These are phyloP conservation scores for Drosophila recens DNA, from an alignment of 2,888 invertebrate genomes.

Conservation along the genomic window DNA sequence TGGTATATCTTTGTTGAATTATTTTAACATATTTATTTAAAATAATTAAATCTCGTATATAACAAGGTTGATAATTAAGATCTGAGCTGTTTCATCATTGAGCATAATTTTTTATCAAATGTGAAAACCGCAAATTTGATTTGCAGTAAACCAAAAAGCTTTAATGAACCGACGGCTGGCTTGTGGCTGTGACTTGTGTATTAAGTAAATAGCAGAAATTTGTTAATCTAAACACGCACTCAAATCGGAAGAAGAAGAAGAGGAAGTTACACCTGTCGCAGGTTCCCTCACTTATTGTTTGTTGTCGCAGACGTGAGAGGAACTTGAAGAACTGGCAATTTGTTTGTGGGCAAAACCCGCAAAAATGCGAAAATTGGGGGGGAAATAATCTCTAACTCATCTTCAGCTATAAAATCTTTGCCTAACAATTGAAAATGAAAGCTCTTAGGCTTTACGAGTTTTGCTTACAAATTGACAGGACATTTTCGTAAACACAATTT, in stretches of 20 bases:
- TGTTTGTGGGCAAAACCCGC: background rate
- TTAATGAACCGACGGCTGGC: constrained; percentile 36
- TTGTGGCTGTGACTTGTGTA: constrained; percentile 7
- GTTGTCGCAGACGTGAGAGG: constrained; percentile 9
- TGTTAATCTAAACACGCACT: constrained; percentile 72
- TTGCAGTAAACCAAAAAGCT: constrained; percentile 11
- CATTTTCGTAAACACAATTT: constrained; percentile 15
- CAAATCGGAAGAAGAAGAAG: constrained; percentile 27
- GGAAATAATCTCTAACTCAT: constrained; percentile 14
- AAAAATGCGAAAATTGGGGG: background rate
- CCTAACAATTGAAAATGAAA: constrained; percentile 32
- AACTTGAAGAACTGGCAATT: constrained; percentile 7
- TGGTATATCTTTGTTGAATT: background rate
- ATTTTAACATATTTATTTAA: background rate
- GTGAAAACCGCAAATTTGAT: background rate
- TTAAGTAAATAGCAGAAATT: constrained; percentile 46
- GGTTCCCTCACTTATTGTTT: constrained; percentile 45
- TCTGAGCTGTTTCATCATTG: background rate
- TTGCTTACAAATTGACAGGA: constrained; percentile 10
- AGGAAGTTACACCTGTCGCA: constrained; percentile 57
- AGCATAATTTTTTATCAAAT: background rate
- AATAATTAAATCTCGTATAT: background rate
- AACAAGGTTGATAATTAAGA: background rate
- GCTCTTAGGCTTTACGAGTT: constrained; percentile 7
- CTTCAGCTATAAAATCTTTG: constrained; percentile 1